A percentile compares a stretch with the other conserved stretches of the same genome.
Conservation (phyloP, 1,140 invertebrate genomes). For the Mya arenaria region DNA sequence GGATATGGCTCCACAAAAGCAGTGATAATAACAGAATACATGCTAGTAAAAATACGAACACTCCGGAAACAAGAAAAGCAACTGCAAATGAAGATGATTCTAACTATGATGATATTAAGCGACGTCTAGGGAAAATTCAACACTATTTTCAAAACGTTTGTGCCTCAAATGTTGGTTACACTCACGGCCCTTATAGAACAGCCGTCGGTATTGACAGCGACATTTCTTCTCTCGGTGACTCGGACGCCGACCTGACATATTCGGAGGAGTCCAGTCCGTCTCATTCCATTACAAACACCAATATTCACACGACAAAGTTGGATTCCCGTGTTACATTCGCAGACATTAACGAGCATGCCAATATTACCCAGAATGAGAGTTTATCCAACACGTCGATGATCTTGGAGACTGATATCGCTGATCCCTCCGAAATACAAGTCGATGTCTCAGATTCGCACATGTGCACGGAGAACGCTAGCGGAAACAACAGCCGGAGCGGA, state of each 20-base stretch:
- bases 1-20: constrained; percentile 31
- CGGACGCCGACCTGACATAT: constrained; percentile 24
- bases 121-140: not conserved
- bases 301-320: not conserved
- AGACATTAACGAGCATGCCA: not conserved
- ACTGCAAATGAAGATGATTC: not conserved
- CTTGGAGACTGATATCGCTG: no score
- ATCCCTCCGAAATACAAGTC: not conserved
- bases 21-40: constrained; percentile 24
- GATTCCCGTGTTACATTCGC: not conserved
- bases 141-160: not conserved
- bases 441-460: not conserved
- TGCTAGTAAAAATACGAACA: not conserved
- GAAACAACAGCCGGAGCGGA: constrained; percentile 6
- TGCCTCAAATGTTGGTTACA: not conserved
- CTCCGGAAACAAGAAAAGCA: not conserved
- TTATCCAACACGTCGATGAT: not conserved
- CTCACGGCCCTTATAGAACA: not conserved
- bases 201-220: not conserved
- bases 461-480: not conserved
- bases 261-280: constrained; percentile 17
- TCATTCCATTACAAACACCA: not conserved
- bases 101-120: not conserved
- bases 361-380: not conserved
- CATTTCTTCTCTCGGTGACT: constrained; percentile 13